Percentiles rank a stretch among this genome's conserved stretches.
These are phyloP conservation scores for Bothrops jararaca DNA, from an alignment of 2,113 vertebrate genomes.

Conservation along the genomic window DNA sequence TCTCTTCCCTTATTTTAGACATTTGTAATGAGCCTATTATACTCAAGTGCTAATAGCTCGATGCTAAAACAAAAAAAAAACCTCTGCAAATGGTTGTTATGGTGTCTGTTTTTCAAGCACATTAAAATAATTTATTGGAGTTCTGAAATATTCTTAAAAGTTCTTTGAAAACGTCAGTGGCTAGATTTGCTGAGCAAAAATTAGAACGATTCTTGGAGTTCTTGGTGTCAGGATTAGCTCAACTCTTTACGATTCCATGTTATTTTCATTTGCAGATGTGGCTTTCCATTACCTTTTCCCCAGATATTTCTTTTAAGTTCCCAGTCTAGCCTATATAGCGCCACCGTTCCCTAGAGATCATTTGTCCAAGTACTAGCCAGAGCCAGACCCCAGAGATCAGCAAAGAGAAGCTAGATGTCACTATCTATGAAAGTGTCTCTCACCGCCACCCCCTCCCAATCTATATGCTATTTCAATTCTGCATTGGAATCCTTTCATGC, in stretches of 20 bases:
- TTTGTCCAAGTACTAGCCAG: neutral
- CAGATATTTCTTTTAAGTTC: neutral
- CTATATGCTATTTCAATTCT: neutral
- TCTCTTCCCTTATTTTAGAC: neutral
- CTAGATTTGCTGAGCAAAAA: constrained; percentile 8
- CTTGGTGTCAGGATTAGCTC: neutral
- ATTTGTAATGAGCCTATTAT: constrained; percentile 23
- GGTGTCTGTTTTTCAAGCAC: neutral
- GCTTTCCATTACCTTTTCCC: neutral
- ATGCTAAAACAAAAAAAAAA: neutral
- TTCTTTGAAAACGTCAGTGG: constrained; percentile 3
- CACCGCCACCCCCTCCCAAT: neutral
- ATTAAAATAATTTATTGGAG: constrained; percentile 9
- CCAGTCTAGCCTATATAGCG: neutral
- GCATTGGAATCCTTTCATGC: neutral
- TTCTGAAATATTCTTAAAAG: neutral
- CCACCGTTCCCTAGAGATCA: neutral
- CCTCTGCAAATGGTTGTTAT: neutral
- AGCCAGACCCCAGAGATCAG: neutral
- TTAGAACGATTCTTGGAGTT: neutral
- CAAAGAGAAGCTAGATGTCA: neutral
- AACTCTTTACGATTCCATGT: neutral
- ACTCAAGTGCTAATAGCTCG: neutral
- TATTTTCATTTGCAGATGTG: neutral
- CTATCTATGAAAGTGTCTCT: neutral